Evolutionary conservation across 2,113 vertebrate species (phyloP).

Genomic region (Potamarius usumacintae): DNA sequence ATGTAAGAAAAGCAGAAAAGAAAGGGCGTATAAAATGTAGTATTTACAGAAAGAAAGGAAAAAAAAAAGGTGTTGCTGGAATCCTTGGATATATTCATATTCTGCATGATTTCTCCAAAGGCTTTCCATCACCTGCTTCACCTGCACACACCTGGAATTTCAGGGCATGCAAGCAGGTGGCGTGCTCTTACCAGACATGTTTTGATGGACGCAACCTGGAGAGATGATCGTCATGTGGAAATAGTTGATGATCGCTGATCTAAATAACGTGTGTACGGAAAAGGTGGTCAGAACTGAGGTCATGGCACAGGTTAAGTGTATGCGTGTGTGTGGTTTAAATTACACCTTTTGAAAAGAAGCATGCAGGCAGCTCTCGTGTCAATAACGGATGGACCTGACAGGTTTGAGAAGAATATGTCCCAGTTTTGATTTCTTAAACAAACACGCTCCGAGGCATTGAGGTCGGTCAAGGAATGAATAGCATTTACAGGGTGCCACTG

Average conservation of each 20-base stretch:
- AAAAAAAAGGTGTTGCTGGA: not conserved
- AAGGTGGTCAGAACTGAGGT: not conserved
- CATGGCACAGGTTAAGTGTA: not conserved
- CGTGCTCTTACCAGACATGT: conserved; percentile 63
- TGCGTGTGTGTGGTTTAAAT: not conserved
- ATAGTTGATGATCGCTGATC: not conserved
- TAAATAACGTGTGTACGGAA: not conserved
- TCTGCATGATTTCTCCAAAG: not conserved
- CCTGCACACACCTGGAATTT: conserved; percentile 52
- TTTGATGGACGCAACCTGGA: not conserved
- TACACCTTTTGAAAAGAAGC: not conserved
- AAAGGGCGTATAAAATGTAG: not conserved
- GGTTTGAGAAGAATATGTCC: not conserved
- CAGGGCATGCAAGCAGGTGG: conserved; percentile 71
- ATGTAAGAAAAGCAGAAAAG: not conserved
- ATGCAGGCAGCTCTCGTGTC: not conserved
- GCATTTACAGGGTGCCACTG: not conserved
- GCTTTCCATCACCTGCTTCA: not conserved
- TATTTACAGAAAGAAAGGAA: too few species aligned
- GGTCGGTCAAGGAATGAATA: not conserved
- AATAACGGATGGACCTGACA: conserved; percentile 1
- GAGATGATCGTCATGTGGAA: not conserved
- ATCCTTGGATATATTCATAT: not conserved
- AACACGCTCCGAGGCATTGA: not conserved
- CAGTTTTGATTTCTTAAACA: conserved; percentile 3